Percentiles rank a stretch among this genome's conserved stretches.
Evolutionary conservation across 2,888 invertebrate genomes (phyloP).

Genomic region (Heteromurus nitidus): DNA sequence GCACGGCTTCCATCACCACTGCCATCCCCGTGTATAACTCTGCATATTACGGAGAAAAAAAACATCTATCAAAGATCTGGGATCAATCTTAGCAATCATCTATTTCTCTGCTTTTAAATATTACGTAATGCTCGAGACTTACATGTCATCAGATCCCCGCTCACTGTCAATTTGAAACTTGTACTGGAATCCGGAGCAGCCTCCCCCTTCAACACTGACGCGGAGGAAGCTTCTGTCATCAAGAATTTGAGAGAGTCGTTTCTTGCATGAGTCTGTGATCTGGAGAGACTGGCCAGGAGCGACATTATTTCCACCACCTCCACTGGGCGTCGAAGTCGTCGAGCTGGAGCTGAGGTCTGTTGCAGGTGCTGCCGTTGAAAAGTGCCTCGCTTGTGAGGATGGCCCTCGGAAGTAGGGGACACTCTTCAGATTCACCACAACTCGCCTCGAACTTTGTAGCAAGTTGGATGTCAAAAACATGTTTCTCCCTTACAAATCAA

Average conservation of each 20-base stretch:
- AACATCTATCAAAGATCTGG: background rate
- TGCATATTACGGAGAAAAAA: conserved; percentile 73
- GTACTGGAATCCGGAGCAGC: conserved; percentile 99
- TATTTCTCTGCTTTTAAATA: background rate
- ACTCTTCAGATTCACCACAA: too few relatives aligned
- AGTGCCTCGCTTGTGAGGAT: too few relatives aligned
- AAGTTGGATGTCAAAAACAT: too few relatives aligned
- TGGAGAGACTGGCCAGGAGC: too few relatives aligned
- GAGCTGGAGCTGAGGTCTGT: too few relatives aligned
- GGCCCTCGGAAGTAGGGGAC: too few relatives aligned
- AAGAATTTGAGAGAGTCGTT: conserved; percentile 83
- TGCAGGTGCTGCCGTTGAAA: too few relatives aligned
- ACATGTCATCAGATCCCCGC: conserved; percentile 82
- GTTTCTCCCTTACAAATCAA: too few relatives aligned
- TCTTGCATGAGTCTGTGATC: conserved; percentile 84
- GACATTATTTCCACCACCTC: too few relatives aligned
- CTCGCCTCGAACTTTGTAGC: too few relatives aligned
- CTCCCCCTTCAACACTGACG: conserved; percentile 96
- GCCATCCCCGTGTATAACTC: conserved; percentile 82
- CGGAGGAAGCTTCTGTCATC: conserved; percentile 81
- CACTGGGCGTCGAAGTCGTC: too few relatives aligned
- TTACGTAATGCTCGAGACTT: conserved; percentile 77
- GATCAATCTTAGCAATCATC: too few relatives aligned
- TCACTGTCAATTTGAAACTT: conserved; percentile 92
- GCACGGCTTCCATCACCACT: conserved; percentile 81